Evolutionary conservation across 37 sponge, comb jelly and placozoan species (phyloP).

Genomic region (Cladorhizidae sp.): DNA sequence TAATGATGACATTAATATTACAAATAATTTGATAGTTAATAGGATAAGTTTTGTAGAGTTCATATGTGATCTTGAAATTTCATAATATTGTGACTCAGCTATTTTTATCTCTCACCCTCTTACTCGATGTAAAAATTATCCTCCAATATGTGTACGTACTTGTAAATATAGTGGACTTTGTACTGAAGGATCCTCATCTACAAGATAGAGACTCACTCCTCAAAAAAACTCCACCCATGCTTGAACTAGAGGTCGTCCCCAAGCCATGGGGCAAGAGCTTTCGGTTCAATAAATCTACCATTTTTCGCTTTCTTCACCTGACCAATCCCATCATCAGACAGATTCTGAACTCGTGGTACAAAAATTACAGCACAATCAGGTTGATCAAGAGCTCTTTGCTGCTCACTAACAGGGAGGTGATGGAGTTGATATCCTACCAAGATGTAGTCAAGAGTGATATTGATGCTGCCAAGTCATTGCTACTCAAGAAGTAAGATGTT

Average conservation of each 20-base stretch:
- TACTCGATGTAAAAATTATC: too few relatives aligned
- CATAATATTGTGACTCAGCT: too few relatives aligned
- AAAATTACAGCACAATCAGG: conserved; percentile 60
- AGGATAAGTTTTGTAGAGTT: neutral
- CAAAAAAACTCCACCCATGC: conserved; percentile 54
- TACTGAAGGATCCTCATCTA: conserved; percentile 91
- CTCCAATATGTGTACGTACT: too few relatives aligned
- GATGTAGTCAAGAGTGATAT: conserved; percentile 66
- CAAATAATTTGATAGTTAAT: neutral
- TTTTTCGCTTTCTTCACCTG: conserved; percentile 58
- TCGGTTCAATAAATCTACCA: conserved; percentile 26
- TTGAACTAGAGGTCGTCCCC: conserved; percentile 83
- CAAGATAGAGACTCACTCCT: conserved; percentile 39
- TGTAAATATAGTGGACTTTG: conserved; percentile 88
- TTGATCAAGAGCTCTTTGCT: conserved; percentile 62
- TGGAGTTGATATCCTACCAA: conserved; percentile 78
- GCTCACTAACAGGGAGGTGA: conserved; percentile 60
- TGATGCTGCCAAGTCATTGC: conserved; percentile 68
- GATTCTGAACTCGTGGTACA: conserved; percentile 89
- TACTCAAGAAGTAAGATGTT: conserved; percentile 84
- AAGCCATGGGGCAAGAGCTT: conserved; percentile 90
- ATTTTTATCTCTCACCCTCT: too few relatives aligned
- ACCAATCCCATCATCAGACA: conserved; percentile 87
- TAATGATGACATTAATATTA: too few relatives aligned
- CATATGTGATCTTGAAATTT: too few relatives aligned